phyloP scores from a whole-genome alignment of 2,797 vertebrate genomes.

The Chrosomus eos region DNA sequence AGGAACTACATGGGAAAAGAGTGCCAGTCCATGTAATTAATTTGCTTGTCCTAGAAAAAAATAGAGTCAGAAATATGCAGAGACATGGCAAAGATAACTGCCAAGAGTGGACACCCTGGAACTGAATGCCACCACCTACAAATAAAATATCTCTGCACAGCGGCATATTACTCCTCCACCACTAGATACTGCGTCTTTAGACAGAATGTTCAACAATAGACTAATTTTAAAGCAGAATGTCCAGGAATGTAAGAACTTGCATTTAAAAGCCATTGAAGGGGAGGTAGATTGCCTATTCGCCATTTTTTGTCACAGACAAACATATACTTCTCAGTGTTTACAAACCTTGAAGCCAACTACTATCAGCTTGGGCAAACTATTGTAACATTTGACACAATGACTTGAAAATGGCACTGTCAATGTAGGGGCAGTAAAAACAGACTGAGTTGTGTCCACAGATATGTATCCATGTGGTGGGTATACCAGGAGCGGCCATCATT shows the following conservation, averaged over 20 bases:
- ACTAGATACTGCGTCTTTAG: neutral
- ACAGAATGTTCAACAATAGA: neutral
- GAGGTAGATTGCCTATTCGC: neutral
- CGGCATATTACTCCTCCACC: neutral
- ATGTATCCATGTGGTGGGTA: no score
- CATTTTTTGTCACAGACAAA: neutral
- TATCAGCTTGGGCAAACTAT: neutral
- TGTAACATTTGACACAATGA: neutral
- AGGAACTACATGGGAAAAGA: constrained; percentile 3
- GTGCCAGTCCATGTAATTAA: constrained; percentile 1
- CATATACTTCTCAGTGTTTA: constrained; percentile 15
- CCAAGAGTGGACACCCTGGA: neutral
- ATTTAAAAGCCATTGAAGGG: neutral
- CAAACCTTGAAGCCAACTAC: constrained; percentile 13
- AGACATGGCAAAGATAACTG: neutral
- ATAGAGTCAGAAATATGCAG: neutral
- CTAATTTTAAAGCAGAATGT: neutral
- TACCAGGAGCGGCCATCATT: no score
- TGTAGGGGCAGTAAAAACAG: no score
- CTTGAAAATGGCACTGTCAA: neutral
- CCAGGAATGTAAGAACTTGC: neutral
- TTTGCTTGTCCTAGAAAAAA: no score
- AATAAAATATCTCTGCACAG: neutral
- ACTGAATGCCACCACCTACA: neutral
- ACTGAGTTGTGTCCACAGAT: no score